phyloP scores from a whole-genome alignment of 2,888 invertebrate species.

The Podotricha telesiphe region DNA sequence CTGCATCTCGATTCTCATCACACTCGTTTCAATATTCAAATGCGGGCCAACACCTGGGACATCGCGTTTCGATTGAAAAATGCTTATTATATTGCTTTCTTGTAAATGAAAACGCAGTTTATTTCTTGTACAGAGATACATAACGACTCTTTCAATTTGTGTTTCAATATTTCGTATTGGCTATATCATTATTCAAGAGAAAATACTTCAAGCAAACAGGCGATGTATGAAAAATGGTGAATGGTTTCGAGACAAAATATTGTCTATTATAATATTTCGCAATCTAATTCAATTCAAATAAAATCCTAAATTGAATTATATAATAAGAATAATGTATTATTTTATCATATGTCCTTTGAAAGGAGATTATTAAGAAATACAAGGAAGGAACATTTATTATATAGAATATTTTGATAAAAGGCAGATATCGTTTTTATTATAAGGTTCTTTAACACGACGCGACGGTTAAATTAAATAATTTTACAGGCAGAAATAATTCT shows the following conservation, averaged over 20 bases:
- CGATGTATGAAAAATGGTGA: slow-evolving; percentile 6
- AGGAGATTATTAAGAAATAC: too few relatives aligned
- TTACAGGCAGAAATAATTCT: too few relatives aligned
- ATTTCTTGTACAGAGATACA: slow-evolving; percentile 45
- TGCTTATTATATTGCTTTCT: slow-evolving; percentile 73
- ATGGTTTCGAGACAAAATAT: neutral
- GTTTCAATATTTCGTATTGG: slow-evolving; percentile 20
- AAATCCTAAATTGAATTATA: neutral
- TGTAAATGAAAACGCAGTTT: slow-evolving; percentile 65
- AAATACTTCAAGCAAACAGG: neutral
- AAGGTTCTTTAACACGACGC: too few relatives aligned
- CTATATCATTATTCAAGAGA: slow-evolving; percentile 17
- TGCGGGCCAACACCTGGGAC: slow-evolving; percentile 75
- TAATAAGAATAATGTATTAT: neutral
- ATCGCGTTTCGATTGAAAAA: slow-evolving; percentile 66
- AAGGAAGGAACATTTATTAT: too few relatives aligned
- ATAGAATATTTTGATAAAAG: too few relatives aligned
- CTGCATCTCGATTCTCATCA: slow-evolving; percentile 82
- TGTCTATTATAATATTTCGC: neutral
- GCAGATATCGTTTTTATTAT: too few relatives aligned
- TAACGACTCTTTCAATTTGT: slow-evolving; percentile 44
- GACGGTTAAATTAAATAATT: too few relatives aligned
- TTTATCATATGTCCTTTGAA: neutral
- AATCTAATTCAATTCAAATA: too few relatives aligned
- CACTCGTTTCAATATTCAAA: slow-evolving; percentile 78